Percentiles rank a stretch among this genome's conserved stretches.
These are phyloP conservation scores for Fistularia tabacaria DNA, from an alignment of 2,797 vertebrate species.

Conservation along the genomic window DNA sequence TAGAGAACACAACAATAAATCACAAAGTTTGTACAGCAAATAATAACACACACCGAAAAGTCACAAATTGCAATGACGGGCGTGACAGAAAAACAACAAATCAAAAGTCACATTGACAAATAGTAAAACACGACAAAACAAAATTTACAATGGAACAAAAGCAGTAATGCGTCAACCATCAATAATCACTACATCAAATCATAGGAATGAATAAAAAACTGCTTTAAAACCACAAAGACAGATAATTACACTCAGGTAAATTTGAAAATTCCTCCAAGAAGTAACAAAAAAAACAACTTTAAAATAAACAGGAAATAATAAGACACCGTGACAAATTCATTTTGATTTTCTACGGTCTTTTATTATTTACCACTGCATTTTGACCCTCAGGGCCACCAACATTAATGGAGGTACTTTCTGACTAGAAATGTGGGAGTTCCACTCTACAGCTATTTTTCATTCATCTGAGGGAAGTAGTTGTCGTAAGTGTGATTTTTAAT, in stretches of 20 bases:
- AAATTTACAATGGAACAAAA: neutral
- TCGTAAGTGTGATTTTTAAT: slow-evolving; percentile 25
- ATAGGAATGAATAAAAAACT: neutral
- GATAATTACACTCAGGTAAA: neutral
- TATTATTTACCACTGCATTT: no score
- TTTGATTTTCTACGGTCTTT: no score
- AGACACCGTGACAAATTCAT: no score
- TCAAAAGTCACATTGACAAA: no score
- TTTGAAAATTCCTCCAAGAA: neutral
- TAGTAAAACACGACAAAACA: neutral
- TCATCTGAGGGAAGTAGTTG: slow-evolving; percentile 13
- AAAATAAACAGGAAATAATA: no score
- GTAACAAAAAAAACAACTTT: neutral
- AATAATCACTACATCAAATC: neutral
- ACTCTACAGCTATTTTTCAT: slow-evolving; percentile 11
- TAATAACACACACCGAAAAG: no score
- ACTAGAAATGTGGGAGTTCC: slow-evolving; percentile 12
- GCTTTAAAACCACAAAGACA: neutral
- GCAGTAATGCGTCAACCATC: neutral
- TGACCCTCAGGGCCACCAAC: neutral
- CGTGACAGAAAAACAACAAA: no score
- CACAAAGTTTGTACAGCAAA: no score
- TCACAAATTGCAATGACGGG: no score
- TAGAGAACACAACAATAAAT: no score
- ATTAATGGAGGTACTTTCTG: slow-evolving; percentile 25